Evolutionary conservation across 2,888 invertebrate species (phyloP), one percentile per base, ranked within the genome.

Genomic region (Calameuta idolon): DNA sequence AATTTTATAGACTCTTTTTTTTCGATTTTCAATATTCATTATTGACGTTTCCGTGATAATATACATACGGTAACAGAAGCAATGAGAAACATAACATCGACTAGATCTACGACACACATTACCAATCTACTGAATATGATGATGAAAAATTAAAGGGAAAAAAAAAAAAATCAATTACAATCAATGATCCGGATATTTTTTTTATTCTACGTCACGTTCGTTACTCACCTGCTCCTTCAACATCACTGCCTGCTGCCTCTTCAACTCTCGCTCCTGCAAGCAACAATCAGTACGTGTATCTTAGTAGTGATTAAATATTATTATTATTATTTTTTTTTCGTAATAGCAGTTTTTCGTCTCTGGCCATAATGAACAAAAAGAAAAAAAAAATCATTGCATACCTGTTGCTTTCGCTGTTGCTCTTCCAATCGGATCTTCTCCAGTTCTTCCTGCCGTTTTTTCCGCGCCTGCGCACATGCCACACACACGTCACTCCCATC

Each of bases 211-310:
- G 69, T 9, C 23, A 1, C 12, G 33, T 33, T 73, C 77, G 35
- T 80, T 81, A 90, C 93, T 93, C 94, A 97, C 97, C 96, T 98
- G 98, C 93, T 98, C 97, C 93, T 97, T 97, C 86, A 97, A 93
- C 89, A 97, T 94, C 83, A 97, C 95, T 76, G 97, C 96, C 91
- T 98, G 97, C 90, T 98, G 97, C 88, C 97, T 93, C 92, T 98
- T 97, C 89, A 97, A 92, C 93, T 98, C 98, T 91, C 97, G 94
- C 92, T 98, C 98, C 98, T 98, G 94, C 79, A 95, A 94, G 92
- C 93, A 93, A 87, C 55, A 55, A 55, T 55, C 23, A 2, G 5
- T 9, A 2, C 55, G 55, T 1, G 1, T 23, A 9, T 55, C 23
- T 55, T 55, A 55, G 55, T 55, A 55, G 23, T 55, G 55, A 55